Conservation (phyloP, 1,140 invertebrate genomes). For the Plodia interpunctella region DNA sequence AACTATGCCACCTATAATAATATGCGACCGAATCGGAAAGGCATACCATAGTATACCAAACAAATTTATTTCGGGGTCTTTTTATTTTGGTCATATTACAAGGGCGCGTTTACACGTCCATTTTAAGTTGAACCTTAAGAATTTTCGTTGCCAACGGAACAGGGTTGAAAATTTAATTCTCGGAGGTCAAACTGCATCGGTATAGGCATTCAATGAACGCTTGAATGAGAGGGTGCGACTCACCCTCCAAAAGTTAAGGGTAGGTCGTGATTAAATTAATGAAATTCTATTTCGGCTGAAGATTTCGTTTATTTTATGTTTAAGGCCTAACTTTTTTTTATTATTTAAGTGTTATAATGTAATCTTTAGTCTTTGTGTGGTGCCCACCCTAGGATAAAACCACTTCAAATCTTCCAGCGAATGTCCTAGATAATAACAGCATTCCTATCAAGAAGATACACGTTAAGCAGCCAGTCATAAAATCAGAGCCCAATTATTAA, state of each 20-base stretch:
- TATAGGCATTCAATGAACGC: not conserved
- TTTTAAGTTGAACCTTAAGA: not conserved
- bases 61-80: not conserved
- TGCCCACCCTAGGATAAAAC: too few relatives aligned
- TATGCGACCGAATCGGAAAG: not conserved
- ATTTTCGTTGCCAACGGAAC: not conserved
- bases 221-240: conserved; percentile 7
- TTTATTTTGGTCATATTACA: not conserved
- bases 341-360: not conserved
- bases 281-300: conserved; percentile 36
- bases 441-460: too few relatives aligned
- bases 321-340: not conserved
- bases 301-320: conserved; percentile 24
- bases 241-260: conserved; percentile 19
- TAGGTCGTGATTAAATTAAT: conserved; percentile 36
- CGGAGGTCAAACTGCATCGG: not conserved
- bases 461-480: too few relatives aligned
- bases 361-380: too few relatives aligned
- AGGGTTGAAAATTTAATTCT: not conserved
- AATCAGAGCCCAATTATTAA: too few relatives aligned
- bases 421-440: too few relatives aligned
- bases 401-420: too few relatives aligned
- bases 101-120: not conserved
- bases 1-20: not conserved
- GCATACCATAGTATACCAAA: not conserved